Base-by-base conservation (phyloP, 1,140 invertebrate species). In the Sitophilus oryzae region DNA sequence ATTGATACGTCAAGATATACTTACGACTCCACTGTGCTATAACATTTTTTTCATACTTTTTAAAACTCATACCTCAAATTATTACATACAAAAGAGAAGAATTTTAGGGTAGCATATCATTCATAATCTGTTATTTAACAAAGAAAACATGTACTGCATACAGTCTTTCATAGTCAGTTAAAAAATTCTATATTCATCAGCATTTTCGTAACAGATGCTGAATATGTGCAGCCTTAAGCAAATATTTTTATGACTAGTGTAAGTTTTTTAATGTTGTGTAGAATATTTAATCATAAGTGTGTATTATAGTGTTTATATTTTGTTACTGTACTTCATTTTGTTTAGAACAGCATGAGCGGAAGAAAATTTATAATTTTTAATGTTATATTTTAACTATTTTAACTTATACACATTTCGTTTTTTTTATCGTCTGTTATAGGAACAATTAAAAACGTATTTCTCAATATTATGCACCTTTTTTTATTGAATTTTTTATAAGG, bases 301-400 rank as follows among this genome's bases (percentile, higher is more conserved):
- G 40, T 42, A 42, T 10, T 42, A 42, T 42, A 42, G 40, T 42
- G 40, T 42, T 42, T 42, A 42, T 20, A 9, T 18, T 18, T 51
- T 51, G 48, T 36, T 40, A 40, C 15, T 38, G 38, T 51, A 40
- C 40, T n/a, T n/a, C n/a, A n/a, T n/a, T n/a, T n/a, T n/a, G n/a
- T n/a, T n/a, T n/a, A n/a, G n/a, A n/a, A n/a, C n/a, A n/a, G n/a
- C n/a, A n/a, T n/a, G n/a, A n/a, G n/a, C n/a, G n/a, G n/a, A n/a
- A n/a, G n/a, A n/a, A n/a, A n/a, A n/a, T n/a, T n/a, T n/a, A n/a
- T n/a, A n/a, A n/a, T n/a, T n/a, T n/a, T n/a, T n/a, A n/a, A n/a
- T n/a, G n/a, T n/a, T n/a, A n/a, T n/a, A n/a, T n/a, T n/a, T n/a
- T n/a, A n/a, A n/a, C n/a, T n/a, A n/a, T n/a, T n/a, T n/a, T n/a